Conservation (phyloP, 2,888 invertebrate species). For the Allacma fusca region DNA sequence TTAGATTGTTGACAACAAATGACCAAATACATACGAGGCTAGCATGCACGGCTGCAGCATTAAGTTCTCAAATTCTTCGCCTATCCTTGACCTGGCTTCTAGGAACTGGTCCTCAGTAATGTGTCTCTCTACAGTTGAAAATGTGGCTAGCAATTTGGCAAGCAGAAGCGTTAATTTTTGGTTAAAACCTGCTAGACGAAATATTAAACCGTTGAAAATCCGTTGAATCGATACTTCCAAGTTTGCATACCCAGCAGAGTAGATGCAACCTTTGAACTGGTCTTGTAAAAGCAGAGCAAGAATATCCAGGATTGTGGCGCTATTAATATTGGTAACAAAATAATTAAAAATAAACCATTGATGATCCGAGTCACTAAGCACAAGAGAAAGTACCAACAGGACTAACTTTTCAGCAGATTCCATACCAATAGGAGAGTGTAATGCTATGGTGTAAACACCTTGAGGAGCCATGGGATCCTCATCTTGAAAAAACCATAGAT, state of each 20-base stretch:
- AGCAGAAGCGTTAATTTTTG: slow-evolving; percentile 21
- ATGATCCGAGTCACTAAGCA: too few species aligned
- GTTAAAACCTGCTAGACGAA: slow-evolving; percentile 29
- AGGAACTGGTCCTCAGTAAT: background rate
- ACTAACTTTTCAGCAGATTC: slow-evolving; percentile 17
- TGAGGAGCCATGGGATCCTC: slow-evolving; percentile 26
- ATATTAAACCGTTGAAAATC: slow-evolving; percentile 11
- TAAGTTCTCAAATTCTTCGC: slow-evolving; percentile 20
- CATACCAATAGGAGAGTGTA: slow-evolving; percentile 18
- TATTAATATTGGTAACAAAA: slow-evolving; percentile 7
- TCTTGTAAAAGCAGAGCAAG: background rate
- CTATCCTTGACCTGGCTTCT: background rate
- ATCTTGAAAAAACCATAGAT: slow-evolving; percentile 31
- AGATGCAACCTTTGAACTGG: background rate
- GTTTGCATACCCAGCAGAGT: slow-evolving; percentile 22
- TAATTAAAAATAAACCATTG: background rate
- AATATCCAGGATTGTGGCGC: slow-evolving; percentile 36
- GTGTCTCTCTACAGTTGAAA: background rate
- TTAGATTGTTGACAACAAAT: too few species aligned
- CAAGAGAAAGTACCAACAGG: too few species aligned
- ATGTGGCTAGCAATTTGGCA: background rate
- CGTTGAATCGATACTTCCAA: slow-evolving; percentile 14
- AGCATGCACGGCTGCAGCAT: slow-evolving; percentile 20
- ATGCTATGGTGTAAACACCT: slow-evolving; percentile 7
- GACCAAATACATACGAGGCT: slow-evolving; percentile 18